Evolutionary conservation across 1,140 invertebrate genomes (phyloP).

Genomic region (Apis laboriosa): DNA sequence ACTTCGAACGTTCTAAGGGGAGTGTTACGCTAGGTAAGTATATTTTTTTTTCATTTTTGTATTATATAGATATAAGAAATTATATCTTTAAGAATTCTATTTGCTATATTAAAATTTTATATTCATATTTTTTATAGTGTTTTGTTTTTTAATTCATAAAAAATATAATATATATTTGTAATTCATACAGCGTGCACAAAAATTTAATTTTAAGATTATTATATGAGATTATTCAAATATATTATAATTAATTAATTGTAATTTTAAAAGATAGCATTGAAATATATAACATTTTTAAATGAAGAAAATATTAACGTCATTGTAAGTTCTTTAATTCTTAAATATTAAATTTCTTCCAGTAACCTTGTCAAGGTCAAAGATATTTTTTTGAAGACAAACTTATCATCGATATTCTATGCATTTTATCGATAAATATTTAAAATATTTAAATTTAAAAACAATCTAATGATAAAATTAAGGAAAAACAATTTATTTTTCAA

Average conservation of each 20-base stretch:
- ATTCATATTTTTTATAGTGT: constrained; percentile 21
- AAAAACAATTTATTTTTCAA: neutral
- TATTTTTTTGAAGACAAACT: neutral
- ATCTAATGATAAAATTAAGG: neutral
- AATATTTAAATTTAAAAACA: neutral
- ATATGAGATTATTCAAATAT: constrained; percentile 14
- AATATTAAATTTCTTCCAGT: constrained; percentile 13
- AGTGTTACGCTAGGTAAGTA: constrained; percentile 60
- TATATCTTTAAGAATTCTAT: neutral
- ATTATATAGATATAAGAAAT: constrained; percentile 8
- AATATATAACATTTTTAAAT: neutral
- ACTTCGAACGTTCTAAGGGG: constrained; percentile 49
- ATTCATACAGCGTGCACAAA: constrained; percentile 47
- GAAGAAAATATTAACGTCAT: neutral
- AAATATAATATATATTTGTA: constrained; percentile 39
- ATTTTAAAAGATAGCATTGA: neutral
- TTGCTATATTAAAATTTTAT: constrained; percentile 13
- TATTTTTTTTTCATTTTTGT: constrained; percentile 19
- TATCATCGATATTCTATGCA: neutral
- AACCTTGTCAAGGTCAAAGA: constrained; percentile 66
- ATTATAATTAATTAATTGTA: neutral
- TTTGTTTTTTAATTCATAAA: constrained; percentile 11
- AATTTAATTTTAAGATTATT: constrained; percentile 55
- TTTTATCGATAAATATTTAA: neutral
- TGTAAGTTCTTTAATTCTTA: neutral